Percentiles rank a stretch among this genome's conserved stretches.
Conservation (phyloP, 2,113 vertebrate species). For the Tapirus terrestris region DNA sequence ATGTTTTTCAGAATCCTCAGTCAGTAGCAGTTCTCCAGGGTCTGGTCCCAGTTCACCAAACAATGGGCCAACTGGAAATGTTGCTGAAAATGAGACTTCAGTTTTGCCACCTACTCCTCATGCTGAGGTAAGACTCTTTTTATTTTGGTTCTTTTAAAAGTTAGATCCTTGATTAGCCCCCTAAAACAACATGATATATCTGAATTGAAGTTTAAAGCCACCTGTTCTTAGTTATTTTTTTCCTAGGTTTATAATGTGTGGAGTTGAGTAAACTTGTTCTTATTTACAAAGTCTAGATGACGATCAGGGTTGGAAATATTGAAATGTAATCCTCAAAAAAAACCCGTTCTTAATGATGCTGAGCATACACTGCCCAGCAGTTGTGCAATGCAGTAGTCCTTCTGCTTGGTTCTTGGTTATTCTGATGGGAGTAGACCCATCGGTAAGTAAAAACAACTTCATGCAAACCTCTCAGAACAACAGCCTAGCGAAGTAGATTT, state of each 20-base stretch:
- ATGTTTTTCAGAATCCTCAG: constrained; percentile 92
- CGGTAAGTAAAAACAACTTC: background rate
- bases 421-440: background rate
- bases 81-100: constrained; percentile 93
- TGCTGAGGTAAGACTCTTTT: constrained; percentile 90
- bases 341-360: background rate
- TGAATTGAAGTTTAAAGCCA: background rate
- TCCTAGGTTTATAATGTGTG: background rate
- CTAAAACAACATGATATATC: background rate
- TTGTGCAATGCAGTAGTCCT: background rate
- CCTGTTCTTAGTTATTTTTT: background rate
- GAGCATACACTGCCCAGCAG: background rate
- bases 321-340: background rate
- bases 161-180: background rate
- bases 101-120: constrained; percentile 91
- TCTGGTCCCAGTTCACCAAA: constrained; percentile 98
- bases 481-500: background rate
- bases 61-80: constrained; percentile 92
- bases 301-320: background rate
- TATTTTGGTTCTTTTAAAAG: constrained; percentile 10
- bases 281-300: constrained; percentile 27
- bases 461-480: background rate
- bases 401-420: background rate
- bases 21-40: constrained; percentile 95
- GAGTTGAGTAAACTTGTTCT: background rate